phyloP scores from a whole-genome alignment of 23 tunicate species.

The Ciona savignyi region DNA sequence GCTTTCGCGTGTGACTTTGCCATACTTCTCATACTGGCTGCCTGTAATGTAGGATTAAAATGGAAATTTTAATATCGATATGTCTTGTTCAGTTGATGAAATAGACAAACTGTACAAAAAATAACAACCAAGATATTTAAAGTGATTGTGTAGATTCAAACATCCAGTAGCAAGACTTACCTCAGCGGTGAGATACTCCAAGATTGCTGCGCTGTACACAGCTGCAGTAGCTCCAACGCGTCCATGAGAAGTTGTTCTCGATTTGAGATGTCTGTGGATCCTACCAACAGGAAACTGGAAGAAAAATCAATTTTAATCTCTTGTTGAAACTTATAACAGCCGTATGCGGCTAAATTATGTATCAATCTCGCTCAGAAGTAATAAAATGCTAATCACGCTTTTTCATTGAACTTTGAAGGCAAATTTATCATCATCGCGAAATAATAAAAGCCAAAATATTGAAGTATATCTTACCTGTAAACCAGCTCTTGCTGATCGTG shows the following conservation, averaged over 20 bases:
- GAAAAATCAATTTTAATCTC: too few species aligned
- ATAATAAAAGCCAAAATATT: neutral
- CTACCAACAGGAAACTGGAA: constrained; percentile 89
- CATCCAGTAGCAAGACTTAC: too few species aligned
- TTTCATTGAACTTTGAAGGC: constrained; percentile 53
- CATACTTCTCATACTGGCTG: too few species aligned
- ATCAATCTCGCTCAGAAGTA: constrained; percentile 20
- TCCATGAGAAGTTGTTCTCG: constrained; percentile 87
- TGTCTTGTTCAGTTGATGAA: too few species aligned
- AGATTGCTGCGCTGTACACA: constrained; percentile 90
- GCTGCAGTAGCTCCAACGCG: constrained; percentile 98
- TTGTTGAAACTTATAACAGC: neutral
- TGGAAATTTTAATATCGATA: too few species aligned
- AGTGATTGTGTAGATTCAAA: too few species aligned
- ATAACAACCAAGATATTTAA: too few species aligned
- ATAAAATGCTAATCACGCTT: neutral
- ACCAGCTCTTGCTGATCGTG: constrained; percentile 92
- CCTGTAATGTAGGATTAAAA: too few species aligned
- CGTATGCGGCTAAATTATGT: neutral
- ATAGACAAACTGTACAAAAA: too few species aligned
- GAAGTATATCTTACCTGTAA: constrained; percentile 39
- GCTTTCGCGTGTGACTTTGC: too few species aligned
- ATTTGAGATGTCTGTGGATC: constrained; percentile 86
- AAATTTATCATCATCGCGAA: constrained; percentile 28
- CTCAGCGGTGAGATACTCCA: constrained; percentile 94